Evolutionary conservation across 1,140 invertebrate species (phyloP), one percentile per base, ranked within the genome.

Genomic region (Pygmarrhopalites habei): DNA sequence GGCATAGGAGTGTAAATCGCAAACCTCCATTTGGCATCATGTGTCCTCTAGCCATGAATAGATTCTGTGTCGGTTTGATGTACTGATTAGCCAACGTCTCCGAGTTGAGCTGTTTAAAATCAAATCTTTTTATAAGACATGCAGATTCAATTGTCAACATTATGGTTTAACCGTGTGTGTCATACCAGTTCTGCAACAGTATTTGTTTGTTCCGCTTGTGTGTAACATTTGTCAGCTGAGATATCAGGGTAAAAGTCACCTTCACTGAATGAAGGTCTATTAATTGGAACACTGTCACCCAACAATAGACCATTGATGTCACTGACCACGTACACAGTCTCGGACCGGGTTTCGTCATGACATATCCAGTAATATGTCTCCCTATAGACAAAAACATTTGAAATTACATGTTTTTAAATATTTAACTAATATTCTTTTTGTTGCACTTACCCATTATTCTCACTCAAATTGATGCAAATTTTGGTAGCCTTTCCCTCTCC

Each of bases 11-110:
- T n/a, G n/a, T n/a, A n/a, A n/a, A n/a, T n/a, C n/a, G n/a, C n/a
- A n/a, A n/a, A n/a, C n/a, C n/a, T n/a, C 78, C 80, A 71, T 85
- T 85, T 28, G 85, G 84, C 0, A 81, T 76, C n/a, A 86, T 74
- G 68, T 87, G 86, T 25, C 85, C 85, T 39, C 82, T 77, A 0
- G 84, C 77, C 53, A 87, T 68, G 69, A 71, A 82, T 15, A 60
- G 15, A 25, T 62, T 57, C 14, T 55, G 30, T 4, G 19, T 21
- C 15, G 58, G n/a, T 35, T 59, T 10, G 1, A 66, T 23, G 26
- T 62, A 66, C 10, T 43, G 44, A 23, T 53, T 19, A 10, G 56
- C 56, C n/a, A 58, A 23, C 41, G 23, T 32, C n/a, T 28, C 3
- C 21, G 58, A 60, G 3, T 23, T 23, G 10, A 61, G 12, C 49